Conservation (phyloP, 1,140 invertebrate genomes). For the Apis dorsata region DNA sequence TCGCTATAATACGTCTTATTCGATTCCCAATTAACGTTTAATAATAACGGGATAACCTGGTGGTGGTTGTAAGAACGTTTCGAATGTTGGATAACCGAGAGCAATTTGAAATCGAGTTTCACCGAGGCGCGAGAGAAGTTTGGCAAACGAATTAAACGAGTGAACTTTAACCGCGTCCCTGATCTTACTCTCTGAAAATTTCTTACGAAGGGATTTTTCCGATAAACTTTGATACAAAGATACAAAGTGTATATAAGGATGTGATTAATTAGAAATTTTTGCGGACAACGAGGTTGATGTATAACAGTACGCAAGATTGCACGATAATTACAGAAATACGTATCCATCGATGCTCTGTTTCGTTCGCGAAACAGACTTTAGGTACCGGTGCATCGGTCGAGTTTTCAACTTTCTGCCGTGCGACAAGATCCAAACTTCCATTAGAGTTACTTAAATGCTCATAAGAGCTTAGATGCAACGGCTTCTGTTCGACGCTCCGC, state of each 20-base stretch:
- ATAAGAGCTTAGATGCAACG: constrained; percentile 57
- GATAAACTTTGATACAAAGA: neutral
- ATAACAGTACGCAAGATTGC: neutral
- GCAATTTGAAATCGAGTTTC: neutral
- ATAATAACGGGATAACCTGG: neutral
- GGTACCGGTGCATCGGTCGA: constrained; percentile 43
- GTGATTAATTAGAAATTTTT: neutral
- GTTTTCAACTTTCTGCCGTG: constrained; percentile 62
- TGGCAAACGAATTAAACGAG: neutral
- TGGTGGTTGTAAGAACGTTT: neutral
- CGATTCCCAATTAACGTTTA: constrained; percentile 1
- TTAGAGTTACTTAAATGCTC: constrained; percentile 72
- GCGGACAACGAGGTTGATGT: too few relatives aligned
- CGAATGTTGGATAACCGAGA: neutral
- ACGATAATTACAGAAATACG: neutral
- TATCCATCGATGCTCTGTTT: neutral
- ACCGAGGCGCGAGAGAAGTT: too few relatives aligned
- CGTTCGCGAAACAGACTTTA: constrained; percentile 39
- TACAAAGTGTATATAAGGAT: neutral
- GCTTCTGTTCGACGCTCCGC: constrained; percentile 43
- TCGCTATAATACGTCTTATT: constrained; percentile 13
- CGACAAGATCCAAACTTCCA: constrained; percentile 60
- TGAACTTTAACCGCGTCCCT: neutral
- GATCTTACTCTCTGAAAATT: too few relatives aligned
- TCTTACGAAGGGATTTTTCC: too few relatives aligned